These are phyloP conservation scores for Pangasius krempfi DNA, from an alignment of 2,797 vertebrate species.

Conservation along the genomic window DNA sequence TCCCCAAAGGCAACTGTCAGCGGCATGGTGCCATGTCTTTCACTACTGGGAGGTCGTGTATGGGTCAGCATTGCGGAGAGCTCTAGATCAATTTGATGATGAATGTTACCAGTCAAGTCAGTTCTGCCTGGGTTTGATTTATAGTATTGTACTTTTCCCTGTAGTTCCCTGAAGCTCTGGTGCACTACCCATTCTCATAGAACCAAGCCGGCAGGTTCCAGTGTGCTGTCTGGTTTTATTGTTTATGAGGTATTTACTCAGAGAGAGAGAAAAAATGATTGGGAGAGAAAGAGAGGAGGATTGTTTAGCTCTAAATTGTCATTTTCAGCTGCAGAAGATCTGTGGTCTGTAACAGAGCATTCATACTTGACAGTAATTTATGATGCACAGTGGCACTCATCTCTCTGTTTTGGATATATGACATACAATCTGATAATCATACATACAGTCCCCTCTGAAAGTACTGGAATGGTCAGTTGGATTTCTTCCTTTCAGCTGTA, in stretches of 20 bases:
- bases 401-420: slow-evolving; percentile 4
- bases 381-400: slow-evolving; percentile 28
- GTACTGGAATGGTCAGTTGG: neutral
- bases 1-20: neutral
- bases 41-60: slow-evolving; percentile 22
- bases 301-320: slow-evolving; percentile 14
- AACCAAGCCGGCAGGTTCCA: neutral
- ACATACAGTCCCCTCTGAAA: slow-evolving; percentile 33
- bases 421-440: slow-evolving; percentile 40
- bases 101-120: neutral
- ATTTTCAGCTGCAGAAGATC: slow-evolving; percentile 21
- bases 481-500: too few relatives aligned
- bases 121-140: slow-evolving; percentile 13
- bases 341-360: neutral
- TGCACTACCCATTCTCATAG: slow-evolving; percentile 6
- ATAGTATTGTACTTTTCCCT: neutral
- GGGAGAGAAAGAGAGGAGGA: neutral
- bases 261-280: neutral
- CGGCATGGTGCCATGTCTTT: neutral
- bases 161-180: slow-evolving; percentile 5
- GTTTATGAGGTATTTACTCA: slow-evolving; percentile 54
- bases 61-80: slow-evolving; percentile 32
- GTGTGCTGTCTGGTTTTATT: slow-evolving; percentile 39
- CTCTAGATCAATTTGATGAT: slow-evolving; percentile 36
- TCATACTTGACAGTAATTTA: slow-evolving; percentile 40